A percentile compares a stretch with the other conserved stretches of the same genome.
Conservation (phyloP, 2,113 vertebrate genomes). For the Petroica traversi region DNA sequence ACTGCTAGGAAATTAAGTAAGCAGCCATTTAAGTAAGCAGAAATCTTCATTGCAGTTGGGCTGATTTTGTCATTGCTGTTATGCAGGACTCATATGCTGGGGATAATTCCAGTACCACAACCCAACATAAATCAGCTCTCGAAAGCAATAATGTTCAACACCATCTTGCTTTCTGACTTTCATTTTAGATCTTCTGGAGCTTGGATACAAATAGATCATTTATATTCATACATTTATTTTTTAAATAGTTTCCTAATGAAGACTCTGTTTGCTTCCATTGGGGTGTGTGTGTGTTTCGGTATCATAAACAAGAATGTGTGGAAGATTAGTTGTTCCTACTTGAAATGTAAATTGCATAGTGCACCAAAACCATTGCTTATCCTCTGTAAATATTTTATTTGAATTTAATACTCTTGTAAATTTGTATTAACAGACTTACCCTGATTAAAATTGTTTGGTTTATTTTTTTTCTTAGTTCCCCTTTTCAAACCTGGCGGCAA, state of each 20-base stretch:
- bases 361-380: slow-evolving; percentile 44
- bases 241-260: slow-evolving; percentile 70
- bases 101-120: not conserved
- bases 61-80: not conserved
- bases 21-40: slow-evolving; percentile 46
- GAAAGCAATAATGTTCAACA: slow-evolving; percentile 37
- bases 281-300: not conserved
- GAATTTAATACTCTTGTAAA: slow-evolving; percentile 62
- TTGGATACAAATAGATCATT: slow-evolving; percentile 68
- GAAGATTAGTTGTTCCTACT: slow-evolving; percentile 63
- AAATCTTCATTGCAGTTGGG: slow-evolving; percentile 11
- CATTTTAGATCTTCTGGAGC: slow-evolving; percentile 54
- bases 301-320: slow-evolving; percentile 52
- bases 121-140: slow-evolving; percentile 50
- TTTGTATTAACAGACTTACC: slow-evolving; percentile 38
- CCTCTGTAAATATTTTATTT: slow-evolving; percentile 68
- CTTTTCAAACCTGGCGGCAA: not conserved
- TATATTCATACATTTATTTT: slow-evolving; percentile 70
- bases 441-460: slow-evolving; percentile 28
- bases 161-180: slow-evolving; percentile 59
- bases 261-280: slow-evolving; percentile 21
- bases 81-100: not conserved
- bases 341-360: slow-evolving; percentile 57
- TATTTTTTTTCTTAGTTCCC: not conserved
- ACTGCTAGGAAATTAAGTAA: slow-evolving; percentile 57